phyloP scores from a whole-genome alignment of 1,140 invertebrate genomes.

The Drosophila pectinifera region DNA sequence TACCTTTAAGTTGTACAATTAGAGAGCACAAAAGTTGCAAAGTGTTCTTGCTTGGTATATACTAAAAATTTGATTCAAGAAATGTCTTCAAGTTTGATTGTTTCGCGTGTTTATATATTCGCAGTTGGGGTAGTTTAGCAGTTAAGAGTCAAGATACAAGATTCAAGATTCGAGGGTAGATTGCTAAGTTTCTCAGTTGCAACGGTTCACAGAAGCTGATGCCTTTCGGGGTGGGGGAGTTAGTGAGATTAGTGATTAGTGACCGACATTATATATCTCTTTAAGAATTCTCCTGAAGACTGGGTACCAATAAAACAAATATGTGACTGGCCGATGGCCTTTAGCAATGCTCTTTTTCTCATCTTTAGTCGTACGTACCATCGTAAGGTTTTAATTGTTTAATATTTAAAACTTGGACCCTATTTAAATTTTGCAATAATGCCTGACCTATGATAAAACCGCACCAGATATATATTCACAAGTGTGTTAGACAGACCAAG shows the following conservation, averaged over 20 bases:
- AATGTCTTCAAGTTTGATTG: slow-evolving; percentile 78
- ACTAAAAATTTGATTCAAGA: slow-evolving; percentile 73
- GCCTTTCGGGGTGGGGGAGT: background rate
- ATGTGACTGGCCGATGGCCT: slow-evolving; percentile 27
- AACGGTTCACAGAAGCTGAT: slow-evolving; percentile 23
- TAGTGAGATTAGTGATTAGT: slow-evolving; percentile 20
- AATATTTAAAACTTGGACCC: slow-evolving; percentile 81
- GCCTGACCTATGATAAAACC: slow-evolving; percentile 61
- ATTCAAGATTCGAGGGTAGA: slow-evolving; percentile 35
- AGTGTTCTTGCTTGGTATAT: slow-evolving; percentile 75
- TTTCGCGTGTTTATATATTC: slow-evolving; percentile 70
- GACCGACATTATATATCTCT: slow-evolving; percentile 28
- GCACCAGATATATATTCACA: slow-evolving; percentile 64
- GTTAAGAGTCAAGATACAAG: slow-evolving; percentile 57
- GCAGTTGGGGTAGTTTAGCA: slow-evolving; percentile 59
- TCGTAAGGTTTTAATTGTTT: slow-evolving; percentile 57
- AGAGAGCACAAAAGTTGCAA: slow-evolving; percentile 79
- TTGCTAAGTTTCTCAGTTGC: slow-evolving; percentile 27
- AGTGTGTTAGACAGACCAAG: slow-evolving; percentile 46
- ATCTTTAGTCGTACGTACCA: slow-evolving; percentile 42
- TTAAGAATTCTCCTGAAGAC: slow-evolving; percentile 32
- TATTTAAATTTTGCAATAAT: slow-evolving; percentile 80
- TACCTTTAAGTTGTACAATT: slow-evolving; percentile 81
- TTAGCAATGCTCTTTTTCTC: slow-evolving; percentile 18
- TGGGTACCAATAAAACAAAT: slow-evolving; percentile 65